Evolutionary conservation across 2,888 invertebrate species (phyloP).

Genomic region (Microchrysa polita): DNA sequence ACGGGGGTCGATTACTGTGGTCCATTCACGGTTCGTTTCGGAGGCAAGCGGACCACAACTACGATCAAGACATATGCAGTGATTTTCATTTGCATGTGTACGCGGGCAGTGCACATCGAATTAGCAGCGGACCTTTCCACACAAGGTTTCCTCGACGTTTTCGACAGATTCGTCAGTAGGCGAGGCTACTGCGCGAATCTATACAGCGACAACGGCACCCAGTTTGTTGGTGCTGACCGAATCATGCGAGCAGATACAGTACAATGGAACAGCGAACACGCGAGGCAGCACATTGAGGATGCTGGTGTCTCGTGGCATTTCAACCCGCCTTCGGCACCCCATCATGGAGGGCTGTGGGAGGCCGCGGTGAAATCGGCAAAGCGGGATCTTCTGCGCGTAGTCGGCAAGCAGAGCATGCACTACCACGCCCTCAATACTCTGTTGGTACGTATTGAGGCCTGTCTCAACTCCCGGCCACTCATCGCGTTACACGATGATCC

Average conservation of each 20-base stretch:
- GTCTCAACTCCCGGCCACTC: conserved; percentile 25
- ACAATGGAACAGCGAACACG: no score
- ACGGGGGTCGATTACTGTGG: conserved; percentile 47
- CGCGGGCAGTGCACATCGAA: not conserved
- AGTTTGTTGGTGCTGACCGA: not conserved
- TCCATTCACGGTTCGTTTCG: conserved; percentile 39
- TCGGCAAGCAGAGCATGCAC: conserved; percentile 44
- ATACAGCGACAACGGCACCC: not conserved
- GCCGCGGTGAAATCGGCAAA: conserved; percentile 45
- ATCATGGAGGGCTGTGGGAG: conserved; percentile 43
- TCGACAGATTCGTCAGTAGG: conserved; percentile 31
- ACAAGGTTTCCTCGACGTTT: conserved; percentile 27
- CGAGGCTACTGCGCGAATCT: conserved; percentile 38
- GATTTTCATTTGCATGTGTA: not conserved
- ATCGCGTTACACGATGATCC: no score
- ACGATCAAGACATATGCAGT: conserved; percentile 12
- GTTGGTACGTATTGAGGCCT: no score
- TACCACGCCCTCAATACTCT: no score
- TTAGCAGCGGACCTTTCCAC: conserved; percentile 9
- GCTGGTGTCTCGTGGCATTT: no score
- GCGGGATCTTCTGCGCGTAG: not conserved
- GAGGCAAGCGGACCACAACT: conserved; percentile 41
- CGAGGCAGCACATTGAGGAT: no score
- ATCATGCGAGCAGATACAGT: no score
- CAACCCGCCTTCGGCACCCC: not conserved